Evolutionary conservation across 2,888 invertebrate species (phyloP), one percentile per base, ranked within the genome.

Genomic region (Dascillus cervinus): DNA sequence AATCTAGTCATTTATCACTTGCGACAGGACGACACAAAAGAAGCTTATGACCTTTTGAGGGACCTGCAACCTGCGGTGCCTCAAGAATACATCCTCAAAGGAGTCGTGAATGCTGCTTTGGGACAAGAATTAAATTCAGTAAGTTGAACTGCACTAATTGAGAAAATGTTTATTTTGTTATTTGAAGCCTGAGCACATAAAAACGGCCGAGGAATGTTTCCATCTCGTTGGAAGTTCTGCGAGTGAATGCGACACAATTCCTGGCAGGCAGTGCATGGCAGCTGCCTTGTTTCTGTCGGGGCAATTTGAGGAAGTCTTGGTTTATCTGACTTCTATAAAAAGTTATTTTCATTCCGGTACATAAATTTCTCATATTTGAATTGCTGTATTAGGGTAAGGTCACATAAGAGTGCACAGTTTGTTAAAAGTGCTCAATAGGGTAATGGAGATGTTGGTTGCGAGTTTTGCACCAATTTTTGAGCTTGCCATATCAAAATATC

Each of bases 201-300:
- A 94, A 69, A 77, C 85, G 6, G 97, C 97, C 0, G 92, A 97
- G 59, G 92, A 95, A 61, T 96, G 90, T 62, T 91, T 95, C 59
- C 94, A 95, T 64, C 66, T 95, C 35, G 95, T 98, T 2, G 97
- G 97, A 32, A 91, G 92, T 44, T 96, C 95, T 0, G 83, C 89
- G 1, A 89, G 92, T 11, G 97, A 98, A 67, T 94, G 95, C 60
- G 97, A 98, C 62, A 98, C 97, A 0, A 96, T 98, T 53, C 87
- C 87, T 0, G 91, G 98, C 1, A 73, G 98, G 13, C 95, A 98
- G 64, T 94, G 96, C 60, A 97, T 98, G 96, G 92, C 97, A 0
- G 92, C 96, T 0, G 90, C 90, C 3, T 92, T 91, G 67, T 98
- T 98, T 66, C 71, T 98, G 3, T 81, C 89, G 25, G 82, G 82